Percentiles rank a stretch among this genome's conserved stretches.
These are phyloP conservation scores for Nephrocerus scutellatus DNA, from an alignment of 2,888 invertebrate genomes.

Conservation along the genomic window DNA sequence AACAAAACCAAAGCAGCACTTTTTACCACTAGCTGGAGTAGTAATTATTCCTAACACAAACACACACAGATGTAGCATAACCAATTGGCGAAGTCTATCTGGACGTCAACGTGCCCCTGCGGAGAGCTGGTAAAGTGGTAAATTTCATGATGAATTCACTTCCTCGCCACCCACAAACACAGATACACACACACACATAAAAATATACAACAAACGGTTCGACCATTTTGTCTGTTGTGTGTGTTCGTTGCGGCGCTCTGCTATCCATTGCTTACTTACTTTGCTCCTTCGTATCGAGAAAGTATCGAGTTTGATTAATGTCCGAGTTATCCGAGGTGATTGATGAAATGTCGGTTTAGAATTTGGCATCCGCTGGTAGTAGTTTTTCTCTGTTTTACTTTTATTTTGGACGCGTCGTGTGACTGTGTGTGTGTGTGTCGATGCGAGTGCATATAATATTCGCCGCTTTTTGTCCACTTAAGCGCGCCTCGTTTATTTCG, in stretches of 20 bases:
- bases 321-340: constrained; percentile 29
- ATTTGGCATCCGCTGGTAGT: too few relatives aligned
- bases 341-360: constrained; percentile 28
- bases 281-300: too few relatives aligned
- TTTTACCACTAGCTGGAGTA: constrained; percentile 1
- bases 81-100: background rate
- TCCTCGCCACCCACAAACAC: constrained; percentile 1
- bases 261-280: too few relatives aligned
- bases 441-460: too few relatives aligned
- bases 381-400: too few relatives aligned
- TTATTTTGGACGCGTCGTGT: too few relatives aligned
- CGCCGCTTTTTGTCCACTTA: too few relatives aligned
- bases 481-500: too few relatives aligned
- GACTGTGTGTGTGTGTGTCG: too few relatives aligned
- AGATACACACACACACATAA: background rate
- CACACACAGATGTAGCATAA: background rate
- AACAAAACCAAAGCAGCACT: constrained; percentile 7
- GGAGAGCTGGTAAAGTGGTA: constrained; percentile 16
- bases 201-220: constrained; percentile 4
- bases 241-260: too few relatives aligned
- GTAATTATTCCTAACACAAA: constrained; percentile 2
- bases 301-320: constrained; percentile 29
- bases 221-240: too few relatives aligned
- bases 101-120: background rate
- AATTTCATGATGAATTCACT: constrained; percentile 19